Conservation (phyloP, 2,797 vertebrate genomes). For the Neopelma chrysocephalum region DNA sequence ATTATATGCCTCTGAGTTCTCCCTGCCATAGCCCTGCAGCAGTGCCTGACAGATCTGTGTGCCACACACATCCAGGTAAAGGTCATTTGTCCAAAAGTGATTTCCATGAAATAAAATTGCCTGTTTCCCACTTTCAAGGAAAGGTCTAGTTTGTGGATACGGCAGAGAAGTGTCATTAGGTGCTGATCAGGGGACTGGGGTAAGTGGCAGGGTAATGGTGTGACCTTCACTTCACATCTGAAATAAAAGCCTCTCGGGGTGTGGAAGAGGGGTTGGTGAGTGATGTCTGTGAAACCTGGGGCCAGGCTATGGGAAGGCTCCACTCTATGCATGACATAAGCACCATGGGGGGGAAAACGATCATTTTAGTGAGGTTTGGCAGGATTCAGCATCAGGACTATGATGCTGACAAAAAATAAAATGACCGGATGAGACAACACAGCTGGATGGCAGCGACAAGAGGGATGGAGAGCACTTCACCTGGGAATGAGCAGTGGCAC, state of each 20-base stretch:
- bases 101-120: neutral
- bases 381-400: neutral
- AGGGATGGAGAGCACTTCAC: neutral
- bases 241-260: neutral
- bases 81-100: neutral
- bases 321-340: neutral
- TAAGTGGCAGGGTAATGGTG: neutral
- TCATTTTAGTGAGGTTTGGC: neutral
- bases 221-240: neutral
- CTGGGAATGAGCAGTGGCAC: neutral
- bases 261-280: neutral
- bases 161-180: neutral
- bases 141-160: neutral
- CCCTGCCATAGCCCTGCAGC: neutral
- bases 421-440: neutral
- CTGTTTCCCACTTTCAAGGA: neutral
- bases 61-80: neutral
- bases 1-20: neutral
- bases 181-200: neutral
- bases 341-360: neutral
- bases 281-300: neutral
- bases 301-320: accelerated
- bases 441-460: neutral
- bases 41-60: neutral
- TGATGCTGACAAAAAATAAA: neutral